Evolutionary conservation across 64 coral and sea anemone species (phyloP).

Genomic region (Actinia equina): DNA sequence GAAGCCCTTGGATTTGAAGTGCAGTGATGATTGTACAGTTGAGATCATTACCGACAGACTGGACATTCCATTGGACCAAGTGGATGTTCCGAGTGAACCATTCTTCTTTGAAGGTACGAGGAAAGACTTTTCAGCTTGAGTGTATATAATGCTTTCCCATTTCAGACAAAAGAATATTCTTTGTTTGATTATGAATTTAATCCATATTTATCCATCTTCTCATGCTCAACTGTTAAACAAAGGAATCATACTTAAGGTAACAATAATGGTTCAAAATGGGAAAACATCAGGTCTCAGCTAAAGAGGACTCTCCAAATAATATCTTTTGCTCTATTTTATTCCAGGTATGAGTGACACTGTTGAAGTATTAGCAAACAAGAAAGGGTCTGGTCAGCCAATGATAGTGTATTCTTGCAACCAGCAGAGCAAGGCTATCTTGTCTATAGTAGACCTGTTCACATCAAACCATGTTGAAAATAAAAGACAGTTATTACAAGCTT

Average conservation of each 20-base stretch:
- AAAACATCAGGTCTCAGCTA: no score
- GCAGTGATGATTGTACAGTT: not conserved
- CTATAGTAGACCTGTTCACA: not conserved
- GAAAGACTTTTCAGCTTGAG: not conserved
- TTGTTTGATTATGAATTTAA: no score
- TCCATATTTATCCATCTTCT: no score
- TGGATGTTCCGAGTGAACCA: slow-evolving; percentile 22
- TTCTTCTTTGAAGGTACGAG: slow-evolving; percentile 53
- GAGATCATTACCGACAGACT: slow-evolving; percentile 3
- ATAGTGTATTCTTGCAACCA: not conserved
- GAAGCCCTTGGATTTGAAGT: not conserved
- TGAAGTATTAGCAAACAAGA: not conserved
- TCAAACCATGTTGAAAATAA: not conserved
- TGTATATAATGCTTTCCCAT: not conserved
- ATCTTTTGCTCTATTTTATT: not conserved
- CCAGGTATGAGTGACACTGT: not conserved
- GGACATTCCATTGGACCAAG: not conserved
- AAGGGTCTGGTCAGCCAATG: not conserved
- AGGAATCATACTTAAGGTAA: no score
- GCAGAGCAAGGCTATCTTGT: not conserved
- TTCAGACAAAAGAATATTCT: not conserved
- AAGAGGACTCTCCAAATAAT: no score
- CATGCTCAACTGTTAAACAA: no score
- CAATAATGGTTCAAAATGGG: no score
- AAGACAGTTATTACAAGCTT: slow-evolving; percentile 11